Percentiles rank a stretch among this genome's conserved stretches.
Evolutionary conservation across 2,888 invertebrate species (phyloP).

Genomic region (Megamerina dolium): DNA sequence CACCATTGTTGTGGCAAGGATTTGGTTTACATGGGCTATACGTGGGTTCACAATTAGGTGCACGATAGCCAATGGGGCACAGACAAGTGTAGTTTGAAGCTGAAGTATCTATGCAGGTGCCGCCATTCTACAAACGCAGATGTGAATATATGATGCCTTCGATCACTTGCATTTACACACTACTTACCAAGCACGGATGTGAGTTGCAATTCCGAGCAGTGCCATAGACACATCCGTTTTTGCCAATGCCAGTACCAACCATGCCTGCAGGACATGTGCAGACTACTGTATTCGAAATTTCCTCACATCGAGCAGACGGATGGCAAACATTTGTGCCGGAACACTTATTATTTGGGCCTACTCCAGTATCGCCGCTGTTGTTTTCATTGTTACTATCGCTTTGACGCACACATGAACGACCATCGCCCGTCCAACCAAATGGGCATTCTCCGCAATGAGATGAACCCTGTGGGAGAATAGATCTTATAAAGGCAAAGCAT

Average conservation of each 20-base stretch:
- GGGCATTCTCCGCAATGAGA: slow-evolving; percentile 84
- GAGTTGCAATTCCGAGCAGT: slow-evolving; percentile 51
- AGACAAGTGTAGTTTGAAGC: slow-evolving; percentile 29
- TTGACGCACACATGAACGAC: slow-evolving; percentile 61
- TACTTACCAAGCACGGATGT: slow-evolving; percentile 51
- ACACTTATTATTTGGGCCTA: slow-evolving; percentile 26
- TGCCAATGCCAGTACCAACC: slow-evolving; percentile 72
- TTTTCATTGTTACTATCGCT: slow-evolving; percentile 8
- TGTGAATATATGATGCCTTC: too few species aligned
- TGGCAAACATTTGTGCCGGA: slow-evolving; percentile 59
- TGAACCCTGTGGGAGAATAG: too few species aligned
- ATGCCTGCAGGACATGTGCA: slow-evolving; percentile 77
- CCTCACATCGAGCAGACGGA: slow-evolving; percentile 70
- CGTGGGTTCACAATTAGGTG: slow-evolving; percentile 57
- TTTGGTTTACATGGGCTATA: slow-evolving; percentile 60
- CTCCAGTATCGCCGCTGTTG: not conserved
- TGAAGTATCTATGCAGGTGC: slow-evolving; percentile 36
- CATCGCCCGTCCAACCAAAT: slow-evolving; percentile 79
- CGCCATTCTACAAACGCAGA: slow-evolving; percentile 52
- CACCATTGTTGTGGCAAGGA: slow-evolving; percentile 79
- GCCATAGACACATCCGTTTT: slow-evolving; percentile 62
- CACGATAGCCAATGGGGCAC: slow-evolving; percentile 42
- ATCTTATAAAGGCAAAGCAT: too few species aligned
- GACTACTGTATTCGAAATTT: slow-evolving; percentile 59
- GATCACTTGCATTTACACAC: too few species aligned